Evolutionary conservation across 1,140 invertebrate genomes (phyloP).

Genomic region (Drosophila biarmipes): DNA sequence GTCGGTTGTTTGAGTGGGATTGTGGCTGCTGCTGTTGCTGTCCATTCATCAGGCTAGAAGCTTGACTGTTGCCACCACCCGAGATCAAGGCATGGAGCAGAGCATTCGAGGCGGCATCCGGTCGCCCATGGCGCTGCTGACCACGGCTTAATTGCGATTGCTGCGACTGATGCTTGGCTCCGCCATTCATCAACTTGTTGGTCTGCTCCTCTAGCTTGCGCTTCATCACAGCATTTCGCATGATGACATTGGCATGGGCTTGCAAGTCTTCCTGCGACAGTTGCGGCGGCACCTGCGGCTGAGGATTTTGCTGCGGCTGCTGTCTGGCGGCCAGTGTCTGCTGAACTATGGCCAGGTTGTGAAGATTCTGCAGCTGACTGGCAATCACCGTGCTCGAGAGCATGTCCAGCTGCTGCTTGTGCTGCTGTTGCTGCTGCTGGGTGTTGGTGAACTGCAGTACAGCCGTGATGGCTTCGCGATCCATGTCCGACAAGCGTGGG

Average conservation of each 20-base stretch:
- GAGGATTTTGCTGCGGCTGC: slow-evolving; percentile 43
- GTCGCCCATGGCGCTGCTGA: slow-evolving; percentile 29
- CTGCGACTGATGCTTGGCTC: slow-evolving; percentile 29
- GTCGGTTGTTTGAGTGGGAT: slow-evolving; percentile 13
- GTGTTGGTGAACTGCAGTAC: slow-evolving; percentile 81
- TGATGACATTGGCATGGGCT: slow-evolving; percentile 78
- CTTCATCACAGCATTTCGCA: slow-evolving; percentile 81
- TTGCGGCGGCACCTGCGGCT: slow-evolving; percentile 45
- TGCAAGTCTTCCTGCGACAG: slow-evolving; percentile 76
- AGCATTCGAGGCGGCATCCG: slow-evolving; percentile 57
- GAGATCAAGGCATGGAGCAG: slow-evolving; percentile 63
- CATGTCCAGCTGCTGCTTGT: slow-evolving; percentile 75
- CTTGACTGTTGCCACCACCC: slow-evolving; percentile 41
- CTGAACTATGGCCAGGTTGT: slow-evolving; percentile 74
- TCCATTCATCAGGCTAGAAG: neutral
- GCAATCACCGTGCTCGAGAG: slow-evolving; percentile 78
- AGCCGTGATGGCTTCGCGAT: slow-evolving; percentile 80
- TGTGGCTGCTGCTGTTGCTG: slow-evolving; percentile 34
- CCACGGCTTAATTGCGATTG: slow-evolving; percentile 32
- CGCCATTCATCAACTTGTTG: slow-evolving; percentile 52
- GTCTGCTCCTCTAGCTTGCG: slow-evolving; percentile 80
- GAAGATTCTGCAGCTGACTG: slow-evolving; percentile 78
- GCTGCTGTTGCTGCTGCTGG: slow-evolving; percentile 74
- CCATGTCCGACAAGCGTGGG: slow-evolving; percentile 67
- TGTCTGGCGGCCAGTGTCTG: slow-evolving; percentile 73